These are phyloP conservation scores for Calephelis nemesis DNA, from an alignment of 1,140 invertebrate species.

Conservation along the genomic window DNA sequence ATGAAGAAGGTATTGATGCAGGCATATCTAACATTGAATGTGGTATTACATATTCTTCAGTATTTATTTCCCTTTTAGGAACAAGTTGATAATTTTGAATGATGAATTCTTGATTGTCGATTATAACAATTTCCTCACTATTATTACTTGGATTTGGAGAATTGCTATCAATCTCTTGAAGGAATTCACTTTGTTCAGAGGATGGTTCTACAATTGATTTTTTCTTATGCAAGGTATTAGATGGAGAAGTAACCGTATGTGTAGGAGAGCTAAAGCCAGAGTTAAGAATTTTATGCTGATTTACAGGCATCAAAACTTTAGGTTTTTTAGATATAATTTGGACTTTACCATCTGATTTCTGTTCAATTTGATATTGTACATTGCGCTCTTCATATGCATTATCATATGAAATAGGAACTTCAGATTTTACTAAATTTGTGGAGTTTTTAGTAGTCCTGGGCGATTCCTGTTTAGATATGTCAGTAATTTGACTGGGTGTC, in stretches of 20 bases:
- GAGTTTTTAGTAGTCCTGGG: slow-evolving; percentile 25
- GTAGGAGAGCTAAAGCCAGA: slow-evolving; percentile 37
- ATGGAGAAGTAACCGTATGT: slow-evolving; percentile 24
- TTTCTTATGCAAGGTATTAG: slow-evolving; percentile 23
- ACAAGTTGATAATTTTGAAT: slow-evolving; percentile 63
- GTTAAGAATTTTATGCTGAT: slow-evolving; percentile 65
- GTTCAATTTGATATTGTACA: slow-evolving; percentile 61
- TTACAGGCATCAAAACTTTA: slow-evolving; percentile 44
- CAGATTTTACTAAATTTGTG: slow-evolving; percentile 54
- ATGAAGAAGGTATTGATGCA: slow-evolving; percentile 41
- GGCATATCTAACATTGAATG: slow-evolving; percentile 40
- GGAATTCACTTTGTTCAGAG: slow-evolving; percentile 32
- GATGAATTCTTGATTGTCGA: slow-evolving; percentile 79
- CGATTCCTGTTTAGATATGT: slow-evolving; percentile 23
- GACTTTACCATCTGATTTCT: slow-evolving; percentile 70
- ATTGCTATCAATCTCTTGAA: slow-evolving; percentile 26
- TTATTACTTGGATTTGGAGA: slow-evolving; percentile 38
- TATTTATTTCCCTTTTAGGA: slow-evolving; percentile 42
- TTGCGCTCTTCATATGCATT: slow-evolving; percentile 57
- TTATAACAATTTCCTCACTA: slow-evolving; percentile 78
- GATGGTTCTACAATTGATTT: not conserved
- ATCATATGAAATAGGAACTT: slow-evolving; percentile 51
- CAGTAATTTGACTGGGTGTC: slow-evolving; percentile 21
- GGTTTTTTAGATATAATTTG: slow-evolving; percentile 76
- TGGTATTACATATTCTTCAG: slow-evolving; percentile 47